Conservation (phyloP, 2,113 vertebrate genomes). For the Lophura nycthemera region DNA sequence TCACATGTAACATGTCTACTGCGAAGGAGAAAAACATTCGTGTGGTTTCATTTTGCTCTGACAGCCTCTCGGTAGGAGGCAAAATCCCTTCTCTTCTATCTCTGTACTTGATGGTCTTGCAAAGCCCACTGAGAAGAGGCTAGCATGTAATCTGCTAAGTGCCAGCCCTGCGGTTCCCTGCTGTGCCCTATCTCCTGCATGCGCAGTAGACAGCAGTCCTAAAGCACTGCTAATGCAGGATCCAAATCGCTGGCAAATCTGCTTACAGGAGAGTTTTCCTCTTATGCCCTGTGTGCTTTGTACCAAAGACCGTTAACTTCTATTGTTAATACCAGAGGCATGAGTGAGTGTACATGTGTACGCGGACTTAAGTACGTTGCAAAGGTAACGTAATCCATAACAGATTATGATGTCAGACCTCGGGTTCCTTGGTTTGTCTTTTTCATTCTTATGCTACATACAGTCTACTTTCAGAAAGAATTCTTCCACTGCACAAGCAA, state of each 20-base stretch:
- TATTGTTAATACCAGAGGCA: not conserved
- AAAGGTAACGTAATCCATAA: not conserved
- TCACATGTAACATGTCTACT: not conserved
- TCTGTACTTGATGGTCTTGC: constrained; percentile 24
- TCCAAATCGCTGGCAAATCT: not conserved
- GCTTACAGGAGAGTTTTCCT: not conserved
- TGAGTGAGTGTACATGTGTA: not conserved
- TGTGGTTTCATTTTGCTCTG: not conserved
- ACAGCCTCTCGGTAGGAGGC: not conserved
- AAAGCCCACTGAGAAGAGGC: constrained; percentile 16
- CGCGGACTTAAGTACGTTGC: not conserved
- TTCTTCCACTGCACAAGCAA: not conserved
- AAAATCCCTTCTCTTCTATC: constrained; percentile 14
- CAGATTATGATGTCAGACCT: not conserved
- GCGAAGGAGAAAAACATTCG: not conserved
- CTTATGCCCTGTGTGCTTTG: not conserved
- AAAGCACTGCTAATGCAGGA: not conserved
- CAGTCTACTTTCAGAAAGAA: not conserved
- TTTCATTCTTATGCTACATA: not conserved
- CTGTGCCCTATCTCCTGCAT: constrained; percentile 39
- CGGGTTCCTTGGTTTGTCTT: not conserved
- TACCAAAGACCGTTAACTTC: not conserved
- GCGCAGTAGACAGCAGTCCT: not conserved
- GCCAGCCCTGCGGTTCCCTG: not conserved
- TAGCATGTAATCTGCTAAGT: not conserved